Conservation (phyloP, 2,888 invertebrate species). For the Drosophila prostipennis region DNA sequence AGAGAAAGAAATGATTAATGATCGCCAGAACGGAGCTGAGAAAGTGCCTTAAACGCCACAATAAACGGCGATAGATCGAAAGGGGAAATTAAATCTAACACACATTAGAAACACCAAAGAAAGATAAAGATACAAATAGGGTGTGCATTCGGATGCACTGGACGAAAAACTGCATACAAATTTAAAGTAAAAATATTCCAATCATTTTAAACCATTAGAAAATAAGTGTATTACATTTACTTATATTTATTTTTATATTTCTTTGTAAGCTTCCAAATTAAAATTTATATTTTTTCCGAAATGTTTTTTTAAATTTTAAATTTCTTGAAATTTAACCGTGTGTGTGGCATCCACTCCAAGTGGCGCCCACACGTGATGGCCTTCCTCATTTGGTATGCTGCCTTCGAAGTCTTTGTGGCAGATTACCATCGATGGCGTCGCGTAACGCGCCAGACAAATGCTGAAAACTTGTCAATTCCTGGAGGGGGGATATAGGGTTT, state of each 20-base stretch:
- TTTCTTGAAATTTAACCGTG: not conserved
- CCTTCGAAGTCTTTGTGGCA: conserved; percentile 23
- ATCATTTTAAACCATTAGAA: no score
- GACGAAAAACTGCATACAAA: no score
- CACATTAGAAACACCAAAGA: conserved; percentile 60
- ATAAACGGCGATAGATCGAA: conserved; percentile 48
- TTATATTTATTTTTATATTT: no score
- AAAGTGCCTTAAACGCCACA: conserved; percentile 59
- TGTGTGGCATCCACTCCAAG: conserved; percentile 34
- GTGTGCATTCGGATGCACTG: conserved; percentile 41
- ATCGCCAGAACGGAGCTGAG: conserved; percentile 51
- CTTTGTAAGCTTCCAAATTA: no score
- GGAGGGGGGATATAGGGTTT: conserved; percentile 37
- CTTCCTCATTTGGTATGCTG: conserved; percentile 71
- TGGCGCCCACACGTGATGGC: conserved; percentile 69
- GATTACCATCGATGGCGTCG: conserved; percentile 66
- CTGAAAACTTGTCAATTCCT: conserved; percentile 67
- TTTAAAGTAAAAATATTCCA: no score
- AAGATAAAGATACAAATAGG: conserved; percentile 13
- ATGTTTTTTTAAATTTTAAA: not conserved
- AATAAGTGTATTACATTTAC: no score
- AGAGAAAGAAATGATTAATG: conserved; percentile 63
- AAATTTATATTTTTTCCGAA: not conserved
- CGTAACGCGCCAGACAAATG: conserved; percentile 69
- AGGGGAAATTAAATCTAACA: conserved; percentile 50